Evolutionary conservation across 2,888 invertebrate species (phyloP).

Genomic region (Acrobasis repandana): DNA sequence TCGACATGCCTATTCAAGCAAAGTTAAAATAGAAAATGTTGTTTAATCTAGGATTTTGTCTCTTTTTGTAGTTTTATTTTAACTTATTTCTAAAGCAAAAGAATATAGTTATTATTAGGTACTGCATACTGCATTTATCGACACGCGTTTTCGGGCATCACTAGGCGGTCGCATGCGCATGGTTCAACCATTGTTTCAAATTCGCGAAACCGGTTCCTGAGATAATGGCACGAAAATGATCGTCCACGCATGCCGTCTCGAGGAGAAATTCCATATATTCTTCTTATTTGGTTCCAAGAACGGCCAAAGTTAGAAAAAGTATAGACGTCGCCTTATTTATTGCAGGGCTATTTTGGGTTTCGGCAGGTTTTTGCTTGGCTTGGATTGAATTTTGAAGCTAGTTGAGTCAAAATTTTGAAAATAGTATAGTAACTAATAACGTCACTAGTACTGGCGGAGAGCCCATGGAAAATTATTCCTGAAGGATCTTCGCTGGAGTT

Average conservation of each 20-base stretch:
- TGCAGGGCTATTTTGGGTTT: background rate
- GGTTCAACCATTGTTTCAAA: conserved; percentile 69
- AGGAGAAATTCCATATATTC: conserved; percentile 30
- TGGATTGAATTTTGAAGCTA: background rate
- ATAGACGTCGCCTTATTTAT: conserved; percentile 42
- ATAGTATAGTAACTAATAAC: too few species aligned
- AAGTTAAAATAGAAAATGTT: too few species aligned
- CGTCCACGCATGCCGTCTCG: conserved; percentile 49
- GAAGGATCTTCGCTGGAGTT: too few species aligned
- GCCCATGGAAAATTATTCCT: too few species aligned
- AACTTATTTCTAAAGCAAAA: too few species aligned
- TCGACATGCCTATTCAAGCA: too few species aligned
- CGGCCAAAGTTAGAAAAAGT: conserved; percentile 37
- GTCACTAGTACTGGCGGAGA: too few species aligned
- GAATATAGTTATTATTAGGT: too few species aligned
- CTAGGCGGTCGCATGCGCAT: conserved; percentile 28
- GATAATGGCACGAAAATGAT: conserved; percentile 66
- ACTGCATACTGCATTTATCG: background rate
- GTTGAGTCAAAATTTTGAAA: too few species aligned
- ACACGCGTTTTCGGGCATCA: conserved; percentile 1
- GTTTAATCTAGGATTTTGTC: too few species aligned
- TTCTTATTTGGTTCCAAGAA: conserved; percentile 41
- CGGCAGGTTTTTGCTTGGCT: background rate
- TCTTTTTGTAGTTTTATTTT: too few species aligned
- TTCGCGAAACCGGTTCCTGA: conserved; percentile 72